Base-by-base conservation (phyloP, 1,140 invertebrate genomes). In the Drosophila prosaltans region DNA sequence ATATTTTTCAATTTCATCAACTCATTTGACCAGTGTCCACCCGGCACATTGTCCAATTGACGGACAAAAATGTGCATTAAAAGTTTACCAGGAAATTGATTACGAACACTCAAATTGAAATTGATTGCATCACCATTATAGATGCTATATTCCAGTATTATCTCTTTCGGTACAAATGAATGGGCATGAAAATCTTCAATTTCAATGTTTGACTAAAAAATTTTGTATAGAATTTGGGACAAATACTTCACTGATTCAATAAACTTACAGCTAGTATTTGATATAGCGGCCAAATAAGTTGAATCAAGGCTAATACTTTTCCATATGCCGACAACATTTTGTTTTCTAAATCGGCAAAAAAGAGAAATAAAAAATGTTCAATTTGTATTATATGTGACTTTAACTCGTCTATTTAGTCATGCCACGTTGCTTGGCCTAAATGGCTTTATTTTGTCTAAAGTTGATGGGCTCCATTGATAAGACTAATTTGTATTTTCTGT, bases 81-180 rank as follows among this genome's bases (percentile, higher is more conserved):
- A 0, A 89, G 62, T 28, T 84, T 81, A n/a, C 84, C 84, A 0
- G 84, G 84, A 72, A 89, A 84, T 8, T 82, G 74, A 16, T 71
- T 45, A 10, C 36, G 45, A 1, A 89, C 65, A 7, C 74, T 89
- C 6, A 89, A 26, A 30, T 89, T 89, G 11, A 75, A 74, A 21
- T 69, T 73, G 3, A 89, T 45, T 5, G 26, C 16, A 43, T 81
- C 80, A n/a, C 45, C 36, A 39, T 67, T n/a, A 0, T 72, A 64
- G 2, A 84, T 32, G 3, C 24, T 21, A 24, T 75, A 74, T n/a
- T 39, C 36, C 3, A 89, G 3, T 1, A 65, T 16, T 21, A 89
- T 76, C 21, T 81, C 67, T 16, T 81, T 68, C 28, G 85, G 84
- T 11, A 89, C 80, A 84, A 89, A 89, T 4, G 85, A 89, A 32